These are phyloP conservation scores for Geotrupes spiniger DNA, from an alignment of 2,888 invertebrate species.

Conservation along the genomic window DNA sequence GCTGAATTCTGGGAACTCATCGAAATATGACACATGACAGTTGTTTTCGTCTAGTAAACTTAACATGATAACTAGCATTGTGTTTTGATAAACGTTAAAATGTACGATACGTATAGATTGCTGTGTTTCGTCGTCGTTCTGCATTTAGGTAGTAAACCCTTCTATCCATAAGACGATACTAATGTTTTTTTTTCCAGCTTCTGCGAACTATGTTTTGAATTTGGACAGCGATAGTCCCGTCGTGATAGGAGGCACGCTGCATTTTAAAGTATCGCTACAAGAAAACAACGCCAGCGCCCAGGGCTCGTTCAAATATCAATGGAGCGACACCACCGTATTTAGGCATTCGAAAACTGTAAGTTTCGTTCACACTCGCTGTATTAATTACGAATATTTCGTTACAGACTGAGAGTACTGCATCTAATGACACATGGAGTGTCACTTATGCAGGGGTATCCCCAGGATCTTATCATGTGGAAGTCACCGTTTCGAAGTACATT, in stretches of 20 bases:
- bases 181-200: no score
- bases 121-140: no score
- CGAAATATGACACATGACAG: no score
- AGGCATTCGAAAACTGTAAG: conserved; percentile 53
- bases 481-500: conserved; percentile 51
- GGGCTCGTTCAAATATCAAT: conserved; percentile 56
- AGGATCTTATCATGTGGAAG: conserved; percentile 59
- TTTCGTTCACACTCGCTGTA: conserved; percentile 6
- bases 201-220: conserved; percentile 47
- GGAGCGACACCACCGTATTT: conserved; percentile 61
- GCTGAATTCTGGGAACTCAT: no score
- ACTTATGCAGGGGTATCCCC: conserved; percentile 56
- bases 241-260: conserved; percentile 69
- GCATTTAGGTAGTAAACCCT: no score
- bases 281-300: conserved; percentile 46
- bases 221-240: conserved; percentile 65
- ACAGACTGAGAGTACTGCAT: conserved; percentile 52
- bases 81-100: no score
- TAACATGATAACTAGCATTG: no score
- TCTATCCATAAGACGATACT: no score
- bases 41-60: no score
- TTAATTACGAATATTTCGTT: conserved; percentile 15
- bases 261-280: conserved; percentile 62
- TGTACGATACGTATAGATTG: no score
- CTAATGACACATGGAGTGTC: conserved; percentile 62